Evolutionary conservation across 2,797 vertebrate species (phyloP).

Genomic region (Numenius phaeopus): DNA sequence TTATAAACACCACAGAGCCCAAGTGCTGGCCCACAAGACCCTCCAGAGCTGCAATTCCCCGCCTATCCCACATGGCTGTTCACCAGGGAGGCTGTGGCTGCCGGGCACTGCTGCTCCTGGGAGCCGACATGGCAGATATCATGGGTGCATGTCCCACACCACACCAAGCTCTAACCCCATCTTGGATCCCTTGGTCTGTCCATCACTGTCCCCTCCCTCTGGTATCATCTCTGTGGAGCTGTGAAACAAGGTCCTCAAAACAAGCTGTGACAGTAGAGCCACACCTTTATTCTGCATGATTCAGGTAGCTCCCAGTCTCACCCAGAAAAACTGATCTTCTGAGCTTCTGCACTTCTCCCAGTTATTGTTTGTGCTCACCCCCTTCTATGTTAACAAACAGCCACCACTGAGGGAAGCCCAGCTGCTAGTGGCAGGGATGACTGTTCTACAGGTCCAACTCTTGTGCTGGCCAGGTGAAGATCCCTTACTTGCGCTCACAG

Average conservation of each 20-base stretch:
- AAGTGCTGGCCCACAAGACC: not conserved
- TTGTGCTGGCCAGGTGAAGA: not conserved
- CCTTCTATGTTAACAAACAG: not conserved
- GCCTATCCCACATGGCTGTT: not conserved
- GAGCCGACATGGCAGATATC: not conserved
- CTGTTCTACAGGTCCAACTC: not conserved
- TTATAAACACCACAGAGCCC: fast-evolving
- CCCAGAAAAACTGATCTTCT: not conserved
- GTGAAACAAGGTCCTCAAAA: not conserved
- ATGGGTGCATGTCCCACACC: no score
- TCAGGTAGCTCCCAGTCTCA: not conserved
- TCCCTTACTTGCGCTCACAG: not conserved
- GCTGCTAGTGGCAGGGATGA: not conserved
- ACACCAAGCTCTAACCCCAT: fast-evolving
- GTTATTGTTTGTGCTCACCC: not conserved
- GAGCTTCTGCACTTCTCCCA: not conserved
- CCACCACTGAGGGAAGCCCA: not conserved
- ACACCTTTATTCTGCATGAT: not conserved
- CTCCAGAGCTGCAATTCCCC: not conserved
- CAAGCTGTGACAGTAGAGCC: not conserved
- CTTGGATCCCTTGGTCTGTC: not conserved
- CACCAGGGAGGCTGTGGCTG: not conserved
- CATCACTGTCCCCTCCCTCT: not conserved
- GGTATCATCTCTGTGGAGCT: not conserved
- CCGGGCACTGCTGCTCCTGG: not conserved